These are phyloP conservation scores for Zygogramma bicolorata DNA, from an alignment of 2,888 invertebrate genomes.

Conservation along the genomic window DNA sequence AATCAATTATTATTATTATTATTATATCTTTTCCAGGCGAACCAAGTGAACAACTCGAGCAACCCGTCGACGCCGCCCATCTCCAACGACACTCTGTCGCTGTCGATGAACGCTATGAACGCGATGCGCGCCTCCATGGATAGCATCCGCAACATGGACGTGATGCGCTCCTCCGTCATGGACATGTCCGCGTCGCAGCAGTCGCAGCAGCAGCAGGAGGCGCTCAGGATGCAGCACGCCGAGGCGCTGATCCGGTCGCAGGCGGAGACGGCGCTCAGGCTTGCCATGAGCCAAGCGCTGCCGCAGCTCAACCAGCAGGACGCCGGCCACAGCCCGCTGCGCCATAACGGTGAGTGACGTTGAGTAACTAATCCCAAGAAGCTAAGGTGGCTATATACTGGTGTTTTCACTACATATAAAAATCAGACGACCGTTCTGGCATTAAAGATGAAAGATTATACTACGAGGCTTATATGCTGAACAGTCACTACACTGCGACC, in stretches of 20 bases:
- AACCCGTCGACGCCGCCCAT: constrained; percentile 68
- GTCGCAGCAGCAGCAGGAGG: constrained; percentile 64
- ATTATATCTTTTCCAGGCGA: constrained; percentile 62
- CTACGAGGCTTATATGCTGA: too few relatives aligned
- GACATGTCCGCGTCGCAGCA: constrained; percentile 65
- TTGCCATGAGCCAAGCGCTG: constrained; percentile 80
- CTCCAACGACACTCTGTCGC: constrained; percentile 65
- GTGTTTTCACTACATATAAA: too few relatives aligned
- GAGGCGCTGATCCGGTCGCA: constrained; percentile 86
- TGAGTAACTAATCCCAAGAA: too few relatives aligned
- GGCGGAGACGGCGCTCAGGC: constrained; percentile 84
- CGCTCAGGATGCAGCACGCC: constrained; percentile 73
- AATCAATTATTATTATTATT: too few relatives aligned
- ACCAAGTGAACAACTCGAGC: constrained; percentile 65
- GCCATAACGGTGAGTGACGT: constrained; percentile 63
- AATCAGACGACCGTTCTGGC: too few relatives aligned
- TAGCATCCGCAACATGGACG: constrained; percentile 68
- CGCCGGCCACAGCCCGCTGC: constrained; percentile 63
- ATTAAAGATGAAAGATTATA: too few relatives aligned
- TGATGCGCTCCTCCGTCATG: constrained; percentile 69
- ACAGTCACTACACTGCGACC: too few relatives aligned
- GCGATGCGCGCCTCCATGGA: constrained; percentile 74
- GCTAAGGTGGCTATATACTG: too few relatives aligned
- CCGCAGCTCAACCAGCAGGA: constrained; percentile 66
- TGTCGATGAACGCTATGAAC: constrained; percentile 71